Evolutionary conservation across 1,140 invertebrate genomes (phyloP).

Genomic region (Saccostrea cuccullata): DNA sequence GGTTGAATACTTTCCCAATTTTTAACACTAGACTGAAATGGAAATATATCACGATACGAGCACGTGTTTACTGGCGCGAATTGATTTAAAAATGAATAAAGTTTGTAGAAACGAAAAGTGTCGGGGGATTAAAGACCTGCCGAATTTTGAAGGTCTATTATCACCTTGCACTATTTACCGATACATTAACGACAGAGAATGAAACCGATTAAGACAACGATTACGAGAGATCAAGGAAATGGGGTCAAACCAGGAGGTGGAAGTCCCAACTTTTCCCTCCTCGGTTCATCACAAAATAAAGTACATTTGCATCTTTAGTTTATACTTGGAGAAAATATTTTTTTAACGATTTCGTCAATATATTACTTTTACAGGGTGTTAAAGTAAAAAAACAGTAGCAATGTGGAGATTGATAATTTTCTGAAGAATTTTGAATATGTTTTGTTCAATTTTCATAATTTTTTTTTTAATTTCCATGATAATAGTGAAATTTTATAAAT

Average conservation of each 20-base stretch:
- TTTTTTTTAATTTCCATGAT: too few species aligned
- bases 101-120: neutral
- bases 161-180: constrained; percentile 2
- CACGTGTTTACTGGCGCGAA: neutral
- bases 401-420: too few species aligned
- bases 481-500: too few species aligned
- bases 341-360: too few species aligned
- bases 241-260: neutral
- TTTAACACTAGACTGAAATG: neutral
- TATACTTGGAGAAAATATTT: too few species aligned
- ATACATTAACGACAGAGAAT: constrained; percentile 14
- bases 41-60: neutral
- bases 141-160: neutral
- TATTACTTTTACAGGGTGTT: too few species aligned
- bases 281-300: neutral
- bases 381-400: too few species aligned
- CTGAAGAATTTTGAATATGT: too few species aligned
- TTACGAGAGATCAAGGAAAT: constrained; percentile 10
- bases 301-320: too few species aligned
- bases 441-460: too few species aligned
- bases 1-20: neutral
- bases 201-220: neutral
- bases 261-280: neutral
- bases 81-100: neutral
- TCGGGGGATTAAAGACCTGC: constrained; percentile 11